phyloP scores from a whole-genome alignment of 2,888 invertebrate genomes.

The Iselma pallidipennis region DNA sequence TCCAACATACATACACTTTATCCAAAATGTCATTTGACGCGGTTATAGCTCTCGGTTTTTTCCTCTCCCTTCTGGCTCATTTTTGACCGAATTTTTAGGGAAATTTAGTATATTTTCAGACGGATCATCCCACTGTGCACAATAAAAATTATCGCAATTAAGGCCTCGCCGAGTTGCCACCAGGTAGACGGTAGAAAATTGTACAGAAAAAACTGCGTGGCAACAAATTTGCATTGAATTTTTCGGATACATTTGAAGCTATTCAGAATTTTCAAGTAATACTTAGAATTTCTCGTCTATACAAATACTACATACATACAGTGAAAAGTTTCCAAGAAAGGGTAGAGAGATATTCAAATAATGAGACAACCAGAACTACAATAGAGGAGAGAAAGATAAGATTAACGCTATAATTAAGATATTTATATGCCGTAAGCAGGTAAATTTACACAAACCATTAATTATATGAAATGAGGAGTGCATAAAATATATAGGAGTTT shows the following conservation, averaged over 20 bases:
- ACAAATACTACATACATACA: too few relatives aligned
- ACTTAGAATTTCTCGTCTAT: not conserved
- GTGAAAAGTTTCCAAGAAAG: not conserved
- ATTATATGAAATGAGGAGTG: conserved; percentile 41
- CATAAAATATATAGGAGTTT: conserved; percentile 42
- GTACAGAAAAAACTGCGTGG: not conserved
- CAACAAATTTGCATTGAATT: not conserved
- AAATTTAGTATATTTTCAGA: not conserved
- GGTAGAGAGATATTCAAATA: not conserved
- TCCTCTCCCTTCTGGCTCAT: not conserved
- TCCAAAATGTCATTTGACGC: conserved; percentile 13
- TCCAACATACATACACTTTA: conserved; percentile 14
- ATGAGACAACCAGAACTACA: not conserved
- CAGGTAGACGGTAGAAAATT: not conserved
- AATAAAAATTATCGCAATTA: not conserved
- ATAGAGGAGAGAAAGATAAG: not conserved
- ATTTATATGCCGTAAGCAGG: conserved; percentile 41
- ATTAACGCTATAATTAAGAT: conserved; percentile 34
- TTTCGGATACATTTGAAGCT: not conserved
- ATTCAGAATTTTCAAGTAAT: not conserved
- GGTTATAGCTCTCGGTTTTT: not conserved
- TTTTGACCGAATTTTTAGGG: not conserved
- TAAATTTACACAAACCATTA: conserved; percentile 40
- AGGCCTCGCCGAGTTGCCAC: not conserved
- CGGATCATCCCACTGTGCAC: too few relatives aligned